phyloP scores from a whole-genome alignment of 2,888 invertebrate species.

The Microctonus hyperodae region DNA sequence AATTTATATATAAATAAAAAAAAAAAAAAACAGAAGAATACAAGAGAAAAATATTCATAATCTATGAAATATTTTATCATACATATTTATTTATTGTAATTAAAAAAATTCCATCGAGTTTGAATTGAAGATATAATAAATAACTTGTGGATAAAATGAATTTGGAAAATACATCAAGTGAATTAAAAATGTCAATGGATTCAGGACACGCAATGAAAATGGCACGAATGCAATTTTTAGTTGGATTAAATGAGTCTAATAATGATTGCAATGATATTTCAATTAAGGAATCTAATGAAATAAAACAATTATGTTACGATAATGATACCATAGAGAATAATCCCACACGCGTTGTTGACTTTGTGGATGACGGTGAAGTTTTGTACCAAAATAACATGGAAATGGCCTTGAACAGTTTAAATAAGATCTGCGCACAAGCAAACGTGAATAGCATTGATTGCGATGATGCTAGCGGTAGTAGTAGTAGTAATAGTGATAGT shows the following conservation, averaged over 20 bases:
- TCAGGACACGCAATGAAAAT: constrained; percentile 9
- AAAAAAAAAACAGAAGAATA: background rate
- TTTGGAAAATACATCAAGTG: constrained; percentile 17
- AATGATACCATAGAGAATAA: background rate
- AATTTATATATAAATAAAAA: background rate
- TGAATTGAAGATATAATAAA: background rate
- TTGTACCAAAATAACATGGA: constrained; percentile 47
- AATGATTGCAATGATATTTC: background rate
- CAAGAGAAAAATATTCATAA: background rate
- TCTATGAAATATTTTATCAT: background rate
- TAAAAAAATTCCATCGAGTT: background rate
- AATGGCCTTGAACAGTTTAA: constrained; percentile 40
- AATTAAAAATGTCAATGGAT: constrained; percentile 8
- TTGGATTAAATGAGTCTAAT: constrained; percentile 17
- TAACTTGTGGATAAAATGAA: no score
- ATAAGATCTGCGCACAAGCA: constrained; percentile 37
- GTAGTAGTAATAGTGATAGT: background rate
- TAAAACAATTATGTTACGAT: constrained; percentile 6
- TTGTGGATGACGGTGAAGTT: constrained; percentile 33
- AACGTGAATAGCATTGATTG: constrained; percentile 26
- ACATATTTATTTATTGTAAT: background rate
- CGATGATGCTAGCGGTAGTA: background rate
- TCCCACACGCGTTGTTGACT: background rate
- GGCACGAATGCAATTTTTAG: constrained; percentile 20
- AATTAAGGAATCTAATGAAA: background rate